Evolutionary conservation across 2,113 vertebrate genomes (phyloP).

Genomic region (Narcine bancroftii): DNA sequence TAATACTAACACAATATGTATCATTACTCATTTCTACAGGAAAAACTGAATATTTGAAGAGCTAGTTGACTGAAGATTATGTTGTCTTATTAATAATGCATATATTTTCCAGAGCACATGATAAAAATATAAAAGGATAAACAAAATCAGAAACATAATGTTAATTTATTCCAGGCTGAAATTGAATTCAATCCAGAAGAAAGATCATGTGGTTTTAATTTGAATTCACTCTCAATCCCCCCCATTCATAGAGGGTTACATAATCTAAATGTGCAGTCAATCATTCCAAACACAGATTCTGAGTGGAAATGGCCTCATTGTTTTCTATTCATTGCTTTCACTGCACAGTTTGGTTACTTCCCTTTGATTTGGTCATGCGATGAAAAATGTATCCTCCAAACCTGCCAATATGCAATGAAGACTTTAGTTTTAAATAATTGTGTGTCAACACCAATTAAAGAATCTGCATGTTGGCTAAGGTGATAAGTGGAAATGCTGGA

Average conservation of each 20-base stretch:
- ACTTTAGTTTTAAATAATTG: conserved; percentile 36
- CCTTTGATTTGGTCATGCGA: conserved; percentile 33
- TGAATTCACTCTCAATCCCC: conserved; percentile 25
- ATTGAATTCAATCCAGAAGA: conserved; percentile 23
- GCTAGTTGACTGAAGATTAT: background rate
- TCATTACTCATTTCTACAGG: background rate
- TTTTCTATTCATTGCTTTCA: conserved; percentile 32
- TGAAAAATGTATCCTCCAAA: conserved; percentile 32
- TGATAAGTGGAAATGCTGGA: conserved; percentile 25
- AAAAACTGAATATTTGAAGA: background rate
- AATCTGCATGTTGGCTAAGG: conserved; percentile 28
- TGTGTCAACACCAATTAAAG: conserved; percentile 36
- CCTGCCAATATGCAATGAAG: conserved; percentile 25
- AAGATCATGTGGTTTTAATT: conserved; percentile 34
- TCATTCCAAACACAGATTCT: conserved; percentile 33
- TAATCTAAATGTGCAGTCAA: conserved; percentile 35
- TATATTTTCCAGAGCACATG: background rate
- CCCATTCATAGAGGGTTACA: conserved; percentile 30
- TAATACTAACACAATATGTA: background rate
- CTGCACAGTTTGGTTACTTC: conserved; percentile 30
- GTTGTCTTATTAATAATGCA: background rate
- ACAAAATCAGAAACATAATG: conserved; percentile 20
- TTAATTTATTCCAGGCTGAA: conserved; percentile 24
- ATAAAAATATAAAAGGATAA: conserved; percentile 1
- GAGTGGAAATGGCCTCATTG: conserved; percentile 34